A percentile compares a stretch with the other conserved stretches of the same genome.
phyloP scores from a whole-genome alignment of 2,113 vertebrate species.

The Sylvilagus bachmani region DNA sequence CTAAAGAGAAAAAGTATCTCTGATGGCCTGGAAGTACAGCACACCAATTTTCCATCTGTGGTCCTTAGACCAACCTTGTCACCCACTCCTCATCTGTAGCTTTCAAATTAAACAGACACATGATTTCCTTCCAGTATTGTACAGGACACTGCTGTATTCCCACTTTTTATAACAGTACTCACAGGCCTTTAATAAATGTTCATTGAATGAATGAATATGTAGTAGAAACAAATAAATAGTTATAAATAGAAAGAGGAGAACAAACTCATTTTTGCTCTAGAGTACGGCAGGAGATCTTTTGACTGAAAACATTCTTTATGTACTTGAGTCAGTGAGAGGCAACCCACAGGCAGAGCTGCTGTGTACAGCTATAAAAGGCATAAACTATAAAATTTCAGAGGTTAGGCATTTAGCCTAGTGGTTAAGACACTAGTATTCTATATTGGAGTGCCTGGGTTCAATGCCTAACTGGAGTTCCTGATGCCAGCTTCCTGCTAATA shows the following conservation, averaged over 20 bases:
- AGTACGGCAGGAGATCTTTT: background rate
- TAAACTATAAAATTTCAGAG: background rate
- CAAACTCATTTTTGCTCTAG: background rate
- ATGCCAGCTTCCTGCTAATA: no score
- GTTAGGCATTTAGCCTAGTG: no score
- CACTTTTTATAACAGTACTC: background rate
- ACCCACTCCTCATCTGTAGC: background rate
- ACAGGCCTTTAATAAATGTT: background rate
- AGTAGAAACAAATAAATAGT: background rate
- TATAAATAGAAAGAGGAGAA: background rate
- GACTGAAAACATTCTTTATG: background rate
- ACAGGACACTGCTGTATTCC: background rate
- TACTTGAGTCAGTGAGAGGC: background rate
- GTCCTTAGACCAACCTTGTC: background rate
- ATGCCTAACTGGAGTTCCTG: no score
- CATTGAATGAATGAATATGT: background rate
- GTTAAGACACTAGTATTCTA: no score
- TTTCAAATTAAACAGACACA: background rate
- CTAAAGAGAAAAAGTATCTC: background rate
- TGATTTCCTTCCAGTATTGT: background rate
- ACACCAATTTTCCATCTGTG: no score
- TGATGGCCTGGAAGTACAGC: background rate
- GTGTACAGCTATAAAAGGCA: background rate
- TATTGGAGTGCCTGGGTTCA: no score
- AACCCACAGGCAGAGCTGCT: background rate